Base-by-base conservation (phyloP, 2,888 invertebrate species). In the Cyrtodaria siliqua region DNA sequence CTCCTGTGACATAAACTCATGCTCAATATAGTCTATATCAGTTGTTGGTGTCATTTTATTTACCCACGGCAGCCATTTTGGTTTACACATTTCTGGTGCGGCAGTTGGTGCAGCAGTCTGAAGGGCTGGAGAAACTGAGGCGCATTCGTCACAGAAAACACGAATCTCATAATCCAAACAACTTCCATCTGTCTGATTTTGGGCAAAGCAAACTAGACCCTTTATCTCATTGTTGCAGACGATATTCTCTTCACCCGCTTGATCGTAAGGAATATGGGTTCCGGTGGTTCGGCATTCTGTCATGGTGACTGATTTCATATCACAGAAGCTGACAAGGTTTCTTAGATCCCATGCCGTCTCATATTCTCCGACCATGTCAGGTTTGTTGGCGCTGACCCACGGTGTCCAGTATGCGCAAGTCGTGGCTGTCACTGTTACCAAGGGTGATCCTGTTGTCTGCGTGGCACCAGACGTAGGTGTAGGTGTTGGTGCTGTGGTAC, bases 341-440 rank as follows among this genome's bases (percentile, higher is more conserved):
- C 77, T 71, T 62, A 88, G 71, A 33, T 82, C 72, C 67, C 73
- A 81, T 27, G 84, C 72, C 1, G 84, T 82, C 59, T 87, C 88
- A 47, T 80, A 83, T 57, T 88, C 87, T 9, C 86, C 85, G 12
- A 60, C 63, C 16, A 55, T 56, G 6, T 80, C 79, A 8, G 87
- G 88, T 38, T 67, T 84, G 56, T 78, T 81, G 49, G 82, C 82
- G 72, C 82, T 90, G 49, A 88, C 86, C 89, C 89, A 90, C 8
- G 87, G 86, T 49, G 89, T 87, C 87, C 88, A 89, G 75, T 89
- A 90, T 56, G 82, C 81, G 49, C 89, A 89, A 2, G 81, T 57
- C 2, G 79, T 66, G n/a, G 56, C 50, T 20, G 76, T 63, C 18
- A 62, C 72, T 26, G 47, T 29, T 14, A 74, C 49, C 0, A 6